Percentiles rank a stretch among this genome's conserved stretches.
Conservation (phyloP, 2,797 vertebrate species). For the Rhincodon typus region DNA sequence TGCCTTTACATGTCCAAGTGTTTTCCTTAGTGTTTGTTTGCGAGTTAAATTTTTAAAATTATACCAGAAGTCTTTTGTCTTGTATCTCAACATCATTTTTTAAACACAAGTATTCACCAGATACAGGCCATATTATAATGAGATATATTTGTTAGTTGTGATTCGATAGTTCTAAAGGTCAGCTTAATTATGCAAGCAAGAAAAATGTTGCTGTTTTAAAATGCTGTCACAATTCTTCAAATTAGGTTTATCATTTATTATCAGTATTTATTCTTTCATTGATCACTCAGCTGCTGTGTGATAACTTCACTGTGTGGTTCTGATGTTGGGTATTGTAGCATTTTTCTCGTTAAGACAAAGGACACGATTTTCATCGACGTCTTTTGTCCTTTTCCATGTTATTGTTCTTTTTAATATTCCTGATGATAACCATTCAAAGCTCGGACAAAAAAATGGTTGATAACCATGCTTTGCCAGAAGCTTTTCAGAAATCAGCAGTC, state of each 20-base stretch:
- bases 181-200: not conserved
- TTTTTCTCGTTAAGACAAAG: not conserved
- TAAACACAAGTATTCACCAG: not conserved
- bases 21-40: not conserved
- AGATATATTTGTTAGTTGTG: not conserved
- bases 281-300: not conserved
- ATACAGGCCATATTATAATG: not conserved
- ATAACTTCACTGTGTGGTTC: not conserved
- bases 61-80: not conserved
- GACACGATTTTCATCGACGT: not conserved
- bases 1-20: not conserved
- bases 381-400: constrained; percentile 7
- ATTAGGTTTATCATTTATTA: not conserved
- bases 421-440: not conserved
- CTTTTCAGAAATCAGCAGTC: not conserved
- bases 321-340: not conserved
- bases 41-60: not conserved
- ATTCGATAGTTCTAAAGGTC: not conserved
- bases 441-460: not conserved
- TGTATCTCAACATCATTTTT: not conserved
- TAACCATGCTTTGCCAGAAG: not conserved
- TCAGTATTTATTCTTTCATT: not conserved
- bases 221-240: not conserved
- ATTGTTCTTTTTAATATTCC: constrained; percentile 7
- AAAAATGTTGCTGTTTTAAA: constrained; percentile 9